phyloP scores from a whole-genome alignment of 2,888 invertebrate species.

The Thecophora atra region DNA sequence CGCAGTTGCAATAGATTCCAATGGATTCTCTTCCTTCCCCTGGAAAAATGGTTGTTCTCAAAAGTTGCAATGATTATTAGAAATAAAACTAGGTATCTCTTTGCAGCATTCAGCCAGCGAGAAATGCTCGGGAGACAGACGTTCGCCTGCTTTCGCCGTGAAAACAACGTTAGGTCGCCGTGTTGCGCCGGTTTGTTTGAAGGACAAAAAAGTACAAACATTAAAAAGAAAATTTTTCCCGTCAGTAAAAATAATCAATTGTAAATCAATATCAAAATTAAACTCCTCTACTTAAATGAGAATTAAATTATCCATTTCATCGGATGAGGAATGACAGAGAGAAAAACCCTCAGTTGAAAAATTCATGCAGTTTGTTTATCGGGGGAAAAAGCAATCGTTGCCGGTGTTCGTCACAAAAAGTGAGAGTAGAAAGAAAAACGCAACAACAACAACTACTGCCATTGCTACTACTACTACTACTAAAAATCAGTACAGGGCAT shows the following conservation, averaged over 20 bases:
- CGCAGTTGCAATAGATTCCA: too few species aligned
- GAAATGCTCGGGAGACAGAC: slow-evolving; percentile 27
- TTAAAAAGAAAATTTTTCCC: slow-evolving; percentile 5
- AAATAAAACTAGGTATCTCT: too few species aligned
- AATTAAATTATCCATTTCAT: background rate
- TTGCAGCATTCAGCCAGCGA: background rate
- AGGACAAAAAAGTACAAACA: background rate
- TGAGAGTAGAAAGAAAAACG: background rate
- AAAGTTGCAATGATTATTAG: too few species aligned
- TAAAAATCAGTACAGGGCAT: too few species aligned
- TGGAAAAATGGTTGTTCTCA: too few species aligned
- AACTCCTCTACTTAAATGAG: too few species aligned
- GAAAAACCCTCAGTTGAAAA: too few species aligned
- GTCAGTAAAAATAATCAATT: background rate
- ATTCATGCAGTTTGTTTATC: background rate
- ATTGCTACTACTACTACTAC: too few species aligned
- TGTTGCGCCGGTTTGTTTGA: background rate
- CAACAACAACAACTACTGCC: slow-evolving; percentile 4
- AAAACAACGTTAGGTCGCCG: slow-evolving; percentile 13
- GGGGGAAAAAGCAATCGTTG: background rate
- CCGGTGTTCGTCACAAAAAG: background rate
- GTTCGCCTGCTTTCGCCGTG: slow-evolving; percentile 38
- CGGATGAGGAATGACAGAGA: too few species aligned
- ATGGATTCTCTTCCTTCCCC: too few species aligned
- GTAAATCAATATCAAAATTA: background rate